Conservation (phyloP, 2,113 vertebrate species). For the Loxodonta africana region DNA sequence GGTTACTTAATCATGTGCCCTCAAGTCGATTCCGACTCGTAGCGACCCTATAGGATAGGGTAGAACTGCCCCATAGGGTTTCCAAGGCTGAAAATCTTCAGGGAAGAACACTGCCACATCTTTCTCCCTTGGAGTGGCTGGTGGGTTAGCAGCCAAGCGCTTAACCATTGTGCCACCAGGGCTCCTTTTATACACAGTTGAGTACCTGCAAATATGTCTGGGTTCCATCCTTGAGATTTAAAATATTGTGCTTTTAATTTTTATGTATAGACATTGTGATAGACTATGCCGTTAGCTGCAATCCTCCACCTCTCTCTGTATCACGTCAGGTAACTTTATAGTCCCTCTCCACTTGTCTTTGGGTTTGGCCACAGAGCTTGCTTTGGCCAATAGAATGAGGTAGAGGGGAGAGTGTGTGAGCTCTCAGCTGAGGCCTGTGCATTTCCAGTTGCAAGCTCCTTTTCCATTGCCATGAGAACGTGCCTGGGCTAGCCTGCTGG, state of each 20-base stretch:
- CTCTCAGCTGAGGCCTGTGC: background rate
- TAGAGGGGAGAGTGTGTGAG: background rate
- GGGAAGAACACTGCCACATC: background rate
- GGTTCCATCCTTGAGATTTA: background rate
- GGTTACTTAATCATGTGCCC: background rate
- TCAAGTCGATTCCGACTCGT: background rate
- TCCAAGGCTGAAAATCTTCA: background rate
- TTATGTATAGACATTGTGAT: background rate
- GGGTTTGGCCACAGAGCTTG: background rate
- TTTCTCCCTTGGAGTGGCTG: background rate
- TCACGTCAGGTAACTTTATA: background rate
- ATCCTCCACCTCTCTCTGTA: background rate
- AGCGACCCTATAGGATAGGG: background rate
- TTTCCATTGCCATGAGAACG: background rate
- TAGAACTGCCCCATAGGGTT: background rate
- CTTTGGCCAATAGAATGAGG: background rate
- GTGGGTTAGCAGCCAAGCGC: background rate
- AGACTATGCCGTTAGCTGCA: background rate
- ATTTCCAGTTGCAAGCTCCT: background rate
- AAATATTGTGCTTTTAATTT: constrained; percentile 35
- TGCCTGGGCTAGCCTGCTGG: background rate
- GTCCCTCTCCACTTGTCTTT: background rate
- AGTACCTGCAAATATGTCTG: background rate
- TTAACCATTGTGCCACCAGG: background rate
- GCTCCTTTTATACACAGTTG: background rate